Base-by-base conservation (phyloP, 2,113 vertebrate species). In the Otus sunia region DNA sequence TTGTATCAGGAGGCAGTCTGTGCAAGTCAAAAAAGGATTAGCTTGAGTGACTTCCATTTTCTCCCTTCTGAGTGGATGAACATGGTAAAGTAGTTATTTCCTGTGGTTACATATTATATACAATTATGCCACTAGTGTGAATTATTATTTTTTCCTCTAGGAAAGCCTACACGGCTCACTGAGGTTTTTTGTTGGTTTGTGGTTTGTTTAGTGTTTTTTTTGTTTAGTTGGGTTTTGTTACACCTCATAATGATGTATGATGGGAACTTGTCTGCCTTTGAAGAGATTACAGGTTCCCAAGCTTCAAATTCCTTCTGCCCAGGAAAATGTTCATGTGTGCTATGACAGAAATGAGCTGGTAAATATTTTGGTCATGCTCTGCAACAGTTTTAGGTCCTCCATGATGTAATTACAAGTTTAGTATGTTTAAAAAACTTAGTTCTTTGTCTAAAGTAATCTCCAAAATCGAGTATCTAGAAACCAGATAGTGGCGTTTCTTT, bases 31-130 rank as follows among this genome's bases (percentile, higher is more conserved):
- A 66, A 93, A 90, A 41, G 82, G 86, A 94, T 96, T 85, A 89
- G 86, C 83, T 93, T 63, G 58, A 96, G 62, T 79, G 78, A 79
- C 80, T 96, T 91, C 88, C 86, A 92, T 96, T 96, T 97, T 92
- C 92, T 95, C 36, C 34, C 90, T 92, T 95, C 91, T 89, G 79
- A 96, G 85, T 93, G 91, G 86, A 43, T 96, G 76, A 96, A 69
- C 88, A 53, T 59, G 69, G 80, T 20, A 81, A 91, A 96, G 87
- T 34, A 92, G 66, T 69, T 95, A 87, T 96, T 97, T 96, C 90
- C 92, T 76, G 79, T 82, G 94, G 92, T 86, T 97, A 76, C 74
- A 45, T 94, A 95, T 93, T 93, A 92, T 94, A 76, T 82, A 71
- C 69, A 95, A 94, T 96, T 97, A 97, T 81, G 39, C 49, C 32